These are phyloP conservation scores for Zosterops hypoxanthus DNA, from an alignment of 2,113 vertebrate species.

Conservation along the genomic window DNA sequence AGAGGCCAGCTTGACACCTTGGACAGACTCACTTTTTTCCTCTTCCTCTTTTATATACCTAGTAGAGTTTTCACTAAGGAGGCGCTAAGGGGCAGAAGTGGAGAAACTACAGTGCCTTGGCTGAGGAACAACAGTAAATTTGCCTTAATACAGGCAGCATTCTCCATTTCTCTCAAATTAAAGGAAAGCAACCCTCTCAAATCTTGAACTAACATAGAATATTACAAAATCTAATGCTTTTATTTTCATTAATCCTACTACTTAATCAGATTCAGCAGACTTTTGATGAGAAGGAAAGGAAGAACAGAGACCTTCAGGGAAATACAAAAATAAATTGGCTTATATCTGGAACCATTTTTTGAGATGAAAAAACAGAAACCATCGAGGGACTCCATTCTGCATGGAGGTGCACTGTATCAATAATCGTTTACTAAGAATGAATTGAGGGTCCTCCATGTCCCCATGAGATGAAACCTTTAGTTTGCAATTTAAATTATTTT, in stretches of 20 bases:
- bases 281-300: background rate
- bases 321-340: background rate
- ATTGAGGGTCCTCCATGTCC: background rate
- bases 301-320: background rate
- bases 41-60: background rate
- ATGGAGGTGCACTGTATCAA: background rate
- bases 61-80: background rate
- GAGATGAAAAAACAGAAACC: background rate
- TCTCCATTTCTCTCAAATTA: background rate
- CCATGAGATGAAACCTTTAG: background rate
- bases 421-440: background rate
- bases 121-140: background rate
- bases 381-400: background rate
- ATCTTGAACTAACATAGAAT: background rate
- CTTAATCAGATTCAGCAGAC: background rate
- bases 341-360: background rate
- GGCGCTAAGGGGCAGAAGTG: background rate
- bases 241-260: background rate
- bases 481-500: slow-evolving; percentile 33
- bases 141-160: background rate
- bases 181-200: background rate
- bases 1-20: background rate
- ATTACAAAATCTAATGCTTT: background rate
- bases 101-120: background rate
- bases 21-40: background rate